Base-by-base conservation (phyloP, 2,113 vertebrate genomes). In the Connochaetes taurinus region DNA sequence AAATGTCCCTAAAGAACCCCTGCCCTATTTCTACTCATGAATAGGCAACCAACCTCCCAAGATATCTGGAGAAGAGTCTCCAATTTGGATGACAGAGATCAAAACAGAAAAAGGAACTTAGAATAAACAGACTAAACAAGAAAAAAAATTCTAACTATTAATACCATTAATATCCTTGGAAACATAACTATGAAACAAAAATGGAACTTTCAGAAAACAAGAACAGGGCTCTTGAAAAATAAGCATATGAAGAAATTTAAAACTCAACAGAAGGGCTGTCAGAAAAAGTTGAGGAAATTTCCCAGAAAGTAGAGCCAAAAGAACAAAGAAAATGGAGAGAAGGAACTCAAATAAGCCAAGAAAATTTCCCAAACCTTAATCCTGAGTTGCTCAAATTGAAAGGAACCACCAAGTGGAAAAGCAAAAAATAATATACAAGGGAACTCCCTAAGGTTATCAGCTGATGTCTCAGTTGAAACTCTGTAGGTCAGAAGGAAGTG, bases 111-210 rank as follows among this genome's bases (percentile, higher is more conserved):
- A 33, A 94, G 1, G 55, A 95, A 96, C 19, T 91, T 71, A 94
- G 50, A 96, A 31, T 25, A 95, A 97, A 90, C 21, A 94, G 31
- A 87, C 25, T 36, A 83, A 31, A 92, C 1, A 87, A 71, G 12
- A 78, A 88, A 36, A 57, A 89, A 55, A 40, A 23, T 74, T 85
- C 71, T 50, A 95, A 90, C 62, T 83, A 76, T 43, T 76, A 76
- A 43, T 76, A 96, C 29, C 47, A 91, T 87, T 93, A 93, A 78
- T 92, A 86, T 95, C 8, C 7, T 91, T 50, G 86, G 50, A 91
- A 96, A 96, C 45, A 87, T 53, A 94, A 86, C 17, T 33, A 94
- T 60, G 52, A 96, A 94, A 97, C 43, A 83, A 64, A 96, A 81
- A 53, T 1, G 74, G 36, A 96, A 67, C 60, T 96, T 98, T 52